Conservation (phyloP, 2,888 invertebrate genomes). For the Heteropelma amictum region DNA sequence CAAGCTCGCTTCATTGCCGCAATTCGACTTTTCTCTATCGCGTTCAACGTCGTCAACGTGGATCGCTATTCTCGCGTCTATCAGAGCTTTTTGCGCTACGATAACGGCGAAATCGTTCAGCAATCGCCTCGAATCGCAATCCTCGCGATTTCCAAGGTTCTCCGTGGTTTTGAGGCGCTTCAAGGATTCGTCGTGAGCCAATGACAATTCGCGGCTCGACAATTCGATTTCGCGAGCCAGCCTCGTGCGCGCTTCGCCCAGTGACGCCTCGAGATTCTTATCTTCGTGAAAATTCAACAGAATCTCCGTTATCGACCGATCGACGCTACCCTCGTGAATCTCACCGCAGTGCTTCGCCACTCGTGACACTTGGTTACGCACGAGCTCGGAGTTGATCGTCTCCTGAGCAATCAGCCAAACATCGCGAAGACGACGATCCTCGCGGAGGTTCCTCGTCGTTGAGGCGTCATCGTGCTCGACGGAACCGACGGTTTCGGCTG, state of each 20-base stretch:
- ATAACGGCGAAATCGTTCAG: slow-evolving; percentile 85
- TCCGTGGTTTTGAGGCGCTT: slow-evolving; percentile 80
- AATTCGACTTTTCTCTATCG: slow-evolving; percentile 1
- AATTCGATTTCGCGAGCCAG: slow-evolving; percentile 86
- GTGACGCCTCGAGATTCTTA: slow-evolving; percentile 86
- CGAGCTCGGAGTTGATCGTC: slow-evolving; percentile 86
- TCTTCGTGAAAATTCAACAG: slow-evolving; percentile 82
- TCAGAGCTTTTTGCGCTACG: slow-evolving; percentile 86
- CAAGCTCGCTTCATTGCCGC: slow-evolving; percentile 67
- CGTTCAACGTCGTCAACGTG: slow-evolving; percentile 79
- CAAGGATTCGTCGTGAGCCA: slow-evolving; percentile 83
- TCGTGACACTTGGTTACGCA: slow-evolving; percentile 88
- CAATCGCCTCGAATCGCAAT: slow-evolving; percentile 78
- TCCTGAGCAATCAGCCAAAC: slow-evolving; percentile 88
- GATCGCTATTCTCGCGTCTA: slow-evolving; percentile 87
- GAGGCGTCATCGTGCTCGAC: slow-evolving; percentile 68
- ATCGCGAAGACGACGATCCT: slow-evolving; percentile 85
- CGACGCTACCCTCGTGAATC: slow-evolving; percentile 80
- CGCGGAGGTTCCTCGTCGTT: slow-evolving; percentile 77
- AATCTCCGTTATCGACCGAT: slow-evolving; percentile 70
- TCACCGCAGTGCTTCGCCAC: slow-evolving; percentile 86
- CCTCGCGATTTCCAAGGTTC: slow-evolving; percentile 54
- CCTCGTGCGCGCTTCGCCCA: slow-evolving; percentile 85
- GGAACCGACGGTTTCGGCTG: slow-evolving; percentile 84
- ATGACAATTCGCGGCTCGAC: slow-evolving; percentile 84